Base-by-base conservation (phyloP, 1,140 invertebrate genomes). In the Leptoteleia sp. region DNA sequence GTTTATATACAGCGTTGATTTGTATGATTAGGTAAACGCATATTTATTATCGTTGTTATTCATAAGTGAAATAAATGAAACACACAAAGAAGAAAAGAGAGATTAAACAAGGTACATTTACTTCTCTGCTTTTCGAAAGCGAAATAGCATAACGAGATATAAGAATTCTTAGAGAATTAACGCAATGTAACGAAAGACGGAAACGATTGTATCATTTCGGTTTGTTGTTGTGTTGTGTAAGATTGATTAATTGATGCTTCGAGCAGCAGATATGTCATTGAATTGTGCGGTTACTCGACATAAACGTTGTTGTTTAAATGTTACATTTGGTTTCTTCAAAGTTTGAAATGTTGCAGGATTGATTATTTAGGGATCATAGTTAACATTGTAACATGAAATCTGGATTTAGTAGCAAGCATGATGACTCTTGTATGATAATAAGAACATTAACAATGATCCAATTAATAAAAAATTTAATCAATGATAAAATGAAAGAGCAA, bases 1-100 rank as follows among this genome's bases (percentile, higher is more conserved):
- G 64, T 77, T 77, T 70, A 48, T 64, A 70, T 62, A 65, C 50
- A 59, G 25, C 25, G 59, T 77, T 77, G 16, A 65, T 64, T 77
- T 76, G 31, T 70, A 70, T 67, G 17, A 67, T 77, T 77, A 65
- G 67, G 40, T 25, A 29, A 19, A 54, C 37, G 15, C 37, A 37
- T 77, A 77, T 77, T 77, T 77, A 71, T 71, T 77, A 77, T 33
- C 35, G 54, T 64, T 71, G 65, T 77, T 71, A 57, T 45, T 62
- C 29, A 25, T 59, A 59, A 75, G 43, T 37, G 19, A 65, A 65
- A 62, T 50, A 48, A 76, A 67, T 52, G 25, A 33, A 11, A 50
- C 2, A 15, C 2, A 37, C 35, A 57, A 37, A 61, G 22, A 37
- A 48, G 0, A 37, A 45, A 70, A 11, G 38, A 27, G 11, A 19